These are phyloP conservation scores for Sisor rabdophorus DNA, from an alignment of 2,113 vertebrate species.

Conservation along the genomic window DNA sequence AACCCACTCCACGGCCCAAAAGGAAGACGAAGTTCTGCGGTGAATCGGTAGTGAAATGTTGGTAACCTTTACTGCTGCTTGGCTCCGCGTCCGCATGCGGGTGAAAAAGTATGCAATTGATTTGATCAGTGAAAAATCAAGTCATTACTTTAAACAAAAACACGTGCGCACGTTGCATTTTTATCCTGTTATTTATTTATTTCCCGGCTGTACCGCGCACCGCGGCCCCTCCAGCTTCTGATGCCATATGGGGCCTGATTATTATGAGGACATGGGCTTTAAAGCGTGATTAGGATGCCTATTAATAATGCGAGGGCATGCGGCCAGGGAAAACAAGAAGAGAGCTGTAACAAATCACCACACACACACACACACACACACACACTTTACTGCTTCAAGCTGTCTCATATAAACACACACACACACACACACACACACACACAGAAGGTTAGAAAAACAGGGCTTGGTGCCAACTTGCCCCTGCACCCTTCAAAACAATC, in stretches of 20 bases:
- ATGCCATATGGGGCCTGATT: slow-evolving; percentile 65
- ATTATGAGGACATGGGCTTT: slow-evolving; percentile 59
- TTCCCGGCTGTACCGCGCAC: slow-evolving; percentile 12
- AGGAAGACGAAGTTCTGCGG: slow-evolving; percentile 11
- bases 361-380: slow-evolving; percentile 50
- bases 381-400: slow-evolving; percentile 1
- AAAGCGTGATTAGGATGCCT: slow-evolving; percentile 66
- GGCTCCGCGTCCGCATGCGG: neutral
- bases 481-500: slow-evolving; percentile 12
- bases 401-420: no score
- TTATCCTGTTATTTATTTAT: slow-evolving; percentile 45
- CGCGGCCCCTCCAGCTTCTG: slow-evolving; percentile 36
- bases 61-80: slow-evolving; percentile 33
- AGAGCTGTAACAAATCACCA: slow-evolving; percentile 67
- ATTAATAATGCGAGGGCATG: slow-evolving; percentile 71
- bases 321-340: slow-evolving; percentile 66
- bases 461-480: neutral
- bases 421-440: slow-evolving; percentile 8
- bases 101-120: slow-evolving; percentile 44
- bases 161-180: slow-evolving; percentile 47
- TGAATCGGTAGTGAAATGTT: slow-evolving; percentile 26
- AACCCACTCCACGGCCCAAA: neutral
- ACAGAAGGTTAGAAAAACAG: slow-evolving; percentile 7
- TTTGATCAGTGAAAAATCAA: slow-evolving; percentile 54
- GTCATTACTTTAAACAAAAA: slow-evolving; percentile 52